Evolutionary conservation across 2,113 vertebrate genomes (phyloP).

Genomic region (Motacilla alba): DNA sequence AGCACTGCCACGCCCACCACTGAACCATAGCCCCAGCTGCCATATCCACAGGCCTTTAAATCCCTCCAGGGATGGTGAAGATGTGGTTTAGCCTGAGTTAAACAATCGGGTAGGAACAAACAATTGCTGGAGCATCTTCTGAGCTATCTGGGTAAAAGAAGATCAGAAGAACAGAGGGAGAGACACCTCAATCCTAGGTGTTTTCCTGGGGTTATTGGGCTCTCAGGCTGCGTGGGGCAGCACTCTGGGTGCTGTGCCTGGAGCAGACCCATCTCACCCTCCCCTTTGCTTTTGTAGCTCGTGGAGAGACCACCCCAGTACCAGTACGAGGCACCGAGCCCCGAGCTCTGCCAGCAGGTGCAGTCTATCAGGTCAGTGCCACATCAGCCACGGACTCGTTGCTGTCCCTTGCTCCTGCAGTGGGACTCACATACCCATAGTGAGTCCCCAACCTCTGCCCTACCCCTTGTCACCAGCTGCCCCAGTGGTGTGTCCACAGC

Average conservation of each 20-base stretch:
- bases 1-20: background rate
- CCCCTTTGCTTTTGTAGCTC: background rate
- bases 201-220: background rate
- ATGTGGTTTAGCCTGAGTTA: background rate
- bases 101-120: background rate
- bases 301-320: background rate
- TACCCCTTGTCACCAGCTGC: background rate
- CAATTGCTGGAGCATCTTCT: background rate
- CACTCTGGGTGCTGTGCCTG: background rate
- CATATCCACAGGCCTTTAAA: background rate
- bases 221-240: background rate
- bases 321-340: background rate
- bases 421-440: background rate
- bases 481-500: fast-evolving
- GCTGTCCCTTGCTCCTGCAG: background rate
- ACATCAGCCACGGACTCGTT: fast-evolving
- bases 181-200: background rate
- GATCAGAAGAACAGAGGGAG: background rate
- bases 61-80: background rate
- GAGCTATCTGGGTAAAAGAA: background rate
- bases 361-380: slow-evolving; percentile 28
- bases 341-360: background rate
- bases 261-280: background rate
- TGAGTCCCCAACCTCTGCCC: background rate
- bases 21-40: background rate